Conservation (phyloP, 2,888 invertebrate species). For the Camptogramma bilineatum region DNA sequence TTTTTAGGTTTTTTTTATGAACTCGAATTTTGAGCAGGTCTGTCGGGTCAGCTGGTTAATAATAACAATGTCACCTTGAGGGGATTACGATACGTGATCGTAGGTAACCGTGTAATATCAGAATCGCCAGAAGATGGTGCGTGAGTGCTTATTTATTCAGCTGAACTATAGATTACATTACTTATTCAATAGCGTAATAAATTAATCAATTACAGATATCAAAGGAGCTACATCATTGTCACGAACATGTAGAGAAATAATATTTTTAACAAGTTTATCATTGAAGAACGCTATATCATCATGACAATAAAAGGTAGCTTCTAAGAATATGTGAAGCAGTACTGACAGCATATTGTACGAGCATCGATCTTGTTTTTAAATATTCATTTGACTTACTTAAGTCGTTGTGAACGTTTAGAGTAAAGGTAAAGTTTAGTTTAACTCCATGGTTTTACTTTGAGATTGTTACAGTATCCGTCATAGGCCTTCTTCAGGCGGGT, state of each 20-base stretch:
- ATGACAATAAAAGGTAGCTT: not conserved
- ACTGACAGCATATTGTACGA: too few species aligned
- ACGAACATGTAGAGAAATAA: not conserved
- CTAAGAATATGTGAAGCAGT: too few species aligned
- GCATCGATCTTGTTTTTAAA: too few species aligned
- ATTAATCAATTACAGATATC: not conserved
- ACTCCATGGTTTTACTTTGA: too few species aligned
- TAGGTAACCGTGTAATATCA: not conserved
- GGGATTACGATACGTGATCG: not conserved
- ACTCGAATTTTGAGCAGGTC: too few species aligned
- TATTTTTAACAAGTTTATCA: not conserved
- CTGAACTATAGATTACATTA: not conserved
- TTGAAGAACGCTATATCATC: not conserved
- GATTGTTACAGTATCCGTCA: constrained; percentile 12
- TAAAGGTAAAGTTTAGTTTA: not conserved
- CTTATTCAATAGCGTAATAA: not conserved
- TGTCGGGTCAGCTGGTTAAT: not conserved
- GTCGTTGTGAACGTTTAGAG: not conserved
- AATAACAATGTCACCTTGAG: not conserved
- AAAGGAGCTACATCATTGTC: not conserved
- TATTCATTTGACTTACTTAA: not conserved
- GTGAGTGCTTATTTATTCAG: not conserved
- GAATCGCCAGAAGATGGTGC: not conserved
- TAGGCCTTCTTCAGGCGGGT: constrained; percentile 9
- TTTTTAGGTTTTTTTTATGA: too few species aligned